A percentile compares a stretch with the other conserved stretches of the same genome.
Conservation (phyloP, 2,113 vertebrate species). For the Brevimyrus niger region DNA sequence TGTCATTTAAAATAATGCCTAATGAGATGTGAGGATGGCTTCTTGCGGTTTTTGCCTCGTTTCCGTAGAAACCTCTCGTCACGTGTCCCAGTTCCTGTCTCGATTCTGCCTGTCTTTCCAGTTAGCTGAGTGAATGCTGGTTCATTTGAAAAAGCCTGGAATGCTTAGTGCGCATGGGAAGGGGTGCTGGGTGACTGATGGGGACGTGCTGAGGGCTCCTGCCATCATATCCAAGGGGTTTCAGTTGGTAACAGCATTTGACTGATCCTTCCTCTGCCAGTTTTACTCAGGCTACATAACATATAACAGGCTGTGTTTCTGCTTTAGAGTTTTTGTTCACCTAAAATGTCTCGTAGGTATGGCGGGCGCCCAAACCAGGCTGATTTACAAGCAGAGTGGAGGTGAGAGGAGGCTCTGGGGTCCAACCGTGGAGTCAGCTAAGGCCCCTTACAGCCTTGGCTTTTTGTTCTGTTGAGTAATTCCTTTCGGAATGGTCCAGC, state of each 20-base stretch:
- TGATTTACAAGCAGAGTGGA: neutral
- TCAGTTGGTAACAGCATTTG: neutral
- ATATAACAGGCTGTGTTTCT: neutral
- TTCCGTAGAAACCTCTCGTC: neutral
- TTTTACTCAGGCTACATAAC: neutral
- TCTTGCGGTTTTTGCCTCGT: neutral
- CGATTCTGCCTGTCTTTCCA: neutral
- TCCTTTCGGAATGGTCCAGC: neutral
- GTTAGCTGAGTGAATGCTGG: neutral
- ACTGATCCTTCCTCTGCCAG: neutral
- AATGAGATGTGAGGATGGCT: neutral
- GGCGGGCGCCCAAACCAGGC: neutral
- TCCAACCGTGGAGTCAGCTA: neutral
- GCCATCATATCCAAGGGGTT: neutral
- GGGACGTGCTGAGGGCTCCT: neutral
- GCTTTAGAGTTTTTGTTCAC: neutral
- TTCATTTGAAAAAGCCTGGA: neutral
- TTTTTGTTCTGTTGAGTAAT: neutral
- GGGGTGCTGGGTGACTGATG: neutral
- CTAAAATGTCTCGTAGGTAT: neutral
- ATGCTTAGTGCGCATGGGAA: neutral
- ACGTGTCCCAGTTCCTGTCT: neutral
- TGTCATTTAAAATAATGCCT: neutral
- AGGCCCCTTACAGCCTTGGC: neutral
- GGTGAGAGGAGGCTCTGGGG: neutral